Conservation (phyloP, 2,888 invertebrate genomes). For the Selenia dentaria region DNA sequence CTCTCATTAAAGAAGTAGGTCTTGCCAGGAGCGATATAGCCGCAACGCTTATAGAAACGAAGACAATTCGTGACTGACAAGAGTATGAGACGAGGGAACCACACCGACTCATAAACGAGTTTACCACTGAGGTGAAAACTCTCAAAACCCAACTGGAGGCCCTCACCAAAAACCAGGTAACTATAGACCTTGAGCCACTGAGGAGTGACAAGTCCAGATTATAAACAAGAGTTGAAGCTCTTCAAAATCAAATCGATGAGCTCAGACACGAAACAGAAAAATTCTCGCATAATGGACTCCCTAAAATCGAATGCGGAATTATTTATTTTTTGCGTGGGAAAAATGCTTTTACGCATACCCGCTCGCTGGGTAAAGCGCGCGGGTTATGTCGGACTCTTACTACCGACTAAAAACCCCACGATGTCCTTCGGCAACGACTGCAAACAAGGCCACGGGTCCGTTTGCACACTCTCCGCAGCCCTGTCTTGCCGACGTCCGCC, state of each 20-base stretch:
- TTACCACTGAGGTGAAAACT: not conserved
- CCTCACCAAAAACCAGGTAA: not conserved
- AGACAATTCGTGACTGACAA: too few species aligned
- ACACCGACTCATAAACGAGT: not conserved
- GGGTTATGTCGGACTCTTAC: too few species aligned
- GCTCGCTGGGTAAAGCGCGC: too few species aligned
- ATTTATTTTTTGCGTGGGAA: too few species aligned
- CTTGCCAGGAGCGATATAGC: not conserved
- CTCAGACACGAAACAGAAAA: not conserved
- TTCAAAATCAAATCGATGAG: not conserved
- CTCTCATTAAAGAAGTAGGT: not conserved
- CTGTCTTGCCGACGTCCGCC: too few species aligned
- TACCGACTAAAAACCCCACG: too few species aligned
- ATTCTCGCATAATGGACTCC: not conserved
- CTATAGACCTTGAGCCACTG: not conserved
- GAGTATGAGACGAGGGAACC: not conserved
- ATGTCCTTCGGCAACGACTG: too few species aligned
- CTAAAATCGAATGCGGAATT: too few species aligned
- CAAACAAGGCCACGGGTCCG: too few species aligned
- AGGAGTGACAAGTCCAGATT: not conserved
- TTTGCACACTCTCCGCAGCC: too few species aligned
- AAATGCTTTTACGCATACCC: too few species aligned
- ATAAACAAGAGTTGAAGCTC: not conserved
- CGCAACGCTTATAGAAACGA: too few species aligned
- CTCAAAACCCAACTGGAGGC: not conserved